Percentiles rank a stretch among this genome's conserved stretches.
Conservation (phyloP, 2,113 vertebrate species). For the Isichthys henryi region DNA sequence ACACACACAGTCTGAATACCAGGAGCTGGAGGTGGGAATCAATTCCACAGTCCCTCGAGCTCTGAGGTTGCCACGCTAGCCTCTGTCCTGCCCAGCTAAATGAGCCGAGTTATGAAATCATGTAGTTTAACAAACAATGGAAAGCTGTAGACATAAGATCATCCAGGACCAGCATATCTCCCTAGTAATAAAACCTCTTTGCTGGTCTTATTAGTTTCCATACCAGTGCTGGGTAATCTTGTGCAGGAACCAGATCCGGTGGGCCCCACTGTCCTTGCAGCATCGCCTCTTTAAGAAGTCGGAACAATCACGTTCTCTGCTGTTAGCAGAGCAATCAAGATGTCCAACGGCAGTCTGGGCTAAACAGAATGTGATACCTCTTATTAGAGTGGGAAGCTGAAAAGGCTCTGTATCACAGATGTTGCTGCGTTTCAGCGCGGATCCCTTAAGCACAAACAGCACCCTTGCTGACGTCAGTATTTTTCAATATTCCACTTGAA, state of each 20-base stretch:
- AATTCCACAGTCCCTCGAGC: background rate
- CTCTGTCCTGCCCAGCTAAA: background rate
- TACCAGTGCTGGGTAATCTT: background rate
- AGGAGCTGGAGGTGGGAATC: background rate
- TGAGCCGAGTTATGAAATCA: background rate
- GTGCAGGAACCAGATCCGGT: background rate
- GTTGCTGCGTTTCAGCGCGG: background rate
- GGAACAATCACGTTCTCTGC: background rate
- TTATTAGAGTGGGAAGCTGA: background rate
- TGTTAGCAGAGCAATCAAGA: background rate
- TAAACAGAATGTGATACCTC: constrained; percentile 1
- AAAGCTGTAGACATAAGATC: background rate
- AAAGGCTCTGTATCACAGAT: background rate
- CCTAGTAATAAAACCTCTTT: background rate
- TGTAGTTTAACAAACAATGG: background rate
- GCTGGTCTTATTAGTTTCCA: background rate
- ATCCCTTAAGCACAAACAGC: background rate
- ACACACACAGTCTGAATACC: background rate
- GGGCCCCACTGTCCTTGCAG: background rate
- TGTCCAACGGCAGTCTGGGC: background rate
- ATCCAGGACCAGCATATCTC: background rate
- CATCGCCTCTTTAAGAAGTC: background rate
- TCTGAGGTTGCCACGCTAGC: background rate
- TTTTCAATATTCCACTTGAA: constrained; percentile 15
- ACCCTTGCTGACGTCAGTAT: constrained; percentile 2